These are phyloP conservation scores for Thinocorus orbignyianus DNA, from an alignment of 2,113 vertebrate genomes.

Conservation along the genomic window DNA sequence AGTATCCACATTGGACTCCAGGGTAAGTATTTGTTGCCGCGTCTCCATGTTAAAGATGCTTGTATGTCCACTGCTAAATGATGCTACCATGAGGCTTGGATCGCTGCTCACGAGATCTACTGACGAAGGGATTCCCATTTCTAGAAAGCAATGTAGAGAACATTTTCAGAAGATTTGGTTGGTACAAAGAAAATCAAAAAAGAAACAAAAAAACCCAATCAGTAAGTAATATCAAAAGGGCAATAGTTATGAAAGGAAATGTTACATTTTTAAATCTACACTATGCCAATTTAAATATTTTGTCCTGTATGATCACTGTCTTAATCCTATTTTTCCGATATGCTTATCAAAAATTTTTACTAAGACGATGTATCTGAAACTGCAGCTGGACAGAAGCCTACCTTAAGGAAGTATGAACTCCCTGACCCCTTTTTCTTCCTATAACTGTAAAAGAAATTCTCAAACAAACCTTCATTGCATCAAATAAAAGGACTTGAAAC, in stretches of 20 bases:
- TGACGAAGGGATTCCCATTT: conserved; percentile 92
- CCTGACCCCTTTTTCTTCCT: neutral
- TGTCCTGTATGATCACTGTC: neutral
- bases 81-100: conserved; percentile 92
- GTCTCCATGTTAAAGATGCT: conserved; percentile 99
- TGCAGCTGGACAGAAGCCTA: neutral
- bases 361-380: neutral
- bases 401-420: neutral
- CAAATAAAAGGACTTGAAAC: neutral
- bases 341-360: neutral
- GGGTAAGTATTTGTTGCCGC: conserved; percentile 87
- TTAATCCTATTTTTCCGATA: neutral
- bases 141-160: conserved; percentile 67
- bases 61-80: conserved; percentile 90
- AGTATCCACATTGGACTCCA: conserved; percentile 86
- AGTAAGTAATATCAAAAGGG: neutral
- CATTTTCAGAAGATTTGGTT: neutral
- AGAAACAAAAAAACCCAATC: neutral
- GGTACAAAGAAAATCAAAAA: neutral
- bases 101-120: conserved; percentile 97
- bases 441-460: neutral
- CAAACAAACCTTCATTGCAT: neutral
- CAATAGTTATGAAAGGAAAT: neutral
- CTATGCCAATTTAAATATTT: neutral
- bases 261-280: neutral